Conservation (phyloP, 2,888 invertebrate genomes). For the Cristatella mucedo region DNA sequence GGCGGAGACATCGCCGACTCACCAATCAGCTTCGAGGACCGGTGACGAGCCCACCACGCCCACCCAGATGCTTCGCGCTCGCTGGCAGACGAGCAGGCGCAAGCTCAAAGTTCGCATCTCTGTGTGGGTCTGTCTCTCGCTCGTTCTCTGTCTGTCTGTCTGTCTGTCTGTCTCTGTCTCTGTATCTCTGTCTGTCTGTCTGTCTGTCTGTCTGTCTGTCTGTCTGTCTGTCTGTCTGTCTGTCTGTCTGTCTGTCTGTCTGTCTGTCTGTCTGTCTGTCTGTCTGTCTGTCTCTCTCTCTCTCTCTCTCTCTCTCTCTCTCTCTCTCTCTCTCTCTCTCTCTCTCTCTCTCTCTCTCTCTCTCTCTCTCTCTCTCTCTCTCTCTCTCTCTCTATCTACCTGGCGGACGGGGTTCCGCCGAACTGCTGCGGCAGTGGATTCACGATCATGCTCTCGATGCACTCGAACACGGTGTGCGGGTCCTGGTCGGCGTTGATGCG, state of each 20-base stretch:
- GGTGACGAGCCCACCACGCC: no score
- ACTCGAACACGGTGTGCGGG: conserved; percentile 38
- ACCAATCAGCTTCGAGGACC: no score
- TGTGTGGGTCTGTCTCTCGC: no score
- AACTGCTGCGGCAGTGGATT: conserved; percentile 29
- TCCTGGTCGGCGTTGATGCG: conserved; percentile 37
- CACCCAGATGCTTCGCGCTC: no score
- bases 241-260: neutral
- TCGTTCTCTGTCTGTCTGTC: no score
- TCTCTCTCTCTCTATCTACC: neutral
- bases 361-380: neutral
- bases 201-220: neutral
- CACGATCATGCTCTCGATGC: conserved; percentile 35
- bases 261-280: conserved; percentile 1
- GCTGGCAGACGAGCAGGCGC: no score
- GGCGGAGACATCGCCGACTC: no score
- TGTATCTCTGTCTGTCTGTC: neutral
- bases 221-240: neutral
- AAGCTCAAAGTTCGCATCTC: no score
- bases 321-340: neutral
- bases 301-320: neutral
- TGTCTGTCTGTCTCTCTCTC: neutral
- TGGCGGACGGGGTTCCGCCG: neutral
- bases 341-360: neutral
- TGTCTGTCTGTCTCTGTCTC: neutral